phyloP scores from a whole-genome alignment of 2,797 vertebrate genomes.

The Miopithecus talapoin region DNA sequence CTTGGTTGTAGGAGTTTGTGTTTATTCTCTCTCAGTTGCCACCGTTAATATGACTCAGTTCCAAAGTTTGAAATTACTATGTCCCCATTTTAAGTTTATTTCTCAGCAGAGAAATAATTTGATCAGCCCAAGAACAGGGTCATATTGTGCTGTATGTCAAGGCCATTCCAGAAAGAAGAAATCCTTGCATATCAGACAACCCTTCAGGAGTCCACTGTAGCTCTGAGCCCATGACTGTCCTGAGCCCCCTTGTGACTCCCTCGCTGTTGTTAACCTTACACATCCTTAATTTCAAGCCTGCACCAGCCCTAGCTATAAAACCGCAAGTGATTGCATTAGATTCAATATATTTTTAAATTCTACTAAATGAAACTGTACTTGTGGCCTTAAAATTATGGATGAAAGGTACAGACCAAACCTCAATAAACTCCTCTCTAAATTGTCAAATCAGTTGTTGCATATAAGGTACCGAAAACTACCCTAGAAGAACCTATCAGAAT shows the following conservation, averaged over 20 bases:
- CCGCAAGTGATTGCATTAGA: not conserved
- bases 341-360: not conserved
- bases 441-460: not conserved
- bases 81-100: not conserved
- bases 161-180: not conserved
- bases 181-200: not conserved
- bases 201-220: not conserved
- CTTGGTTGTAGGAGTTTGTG: not conserved
- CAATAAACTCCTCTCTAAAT: not conserved
- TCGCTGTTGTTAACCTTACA: not conserved
- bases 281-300: not conserved
- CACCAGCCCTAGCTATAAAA: not conserved
- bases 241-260: not conserved
- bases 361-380: not conserved
- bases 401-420: not conserved
- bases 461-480: not conserved
- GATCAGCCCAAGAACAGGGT: not conserved
- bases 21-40: not conserved
- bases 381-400: not conserved
- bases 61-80: not conserved
- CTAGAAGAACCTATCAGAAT: not conserved
- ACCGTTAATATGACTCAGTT: not conserved
- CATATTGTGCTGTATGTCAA: not conserved
- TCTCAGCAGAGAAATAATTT: not conserved
- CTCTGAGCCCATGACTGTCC: not conserved